phyloP scores from a whole-genome alignment of 2,888 invertebrate genomes.

The Eubasilissa splendida region DNA sequence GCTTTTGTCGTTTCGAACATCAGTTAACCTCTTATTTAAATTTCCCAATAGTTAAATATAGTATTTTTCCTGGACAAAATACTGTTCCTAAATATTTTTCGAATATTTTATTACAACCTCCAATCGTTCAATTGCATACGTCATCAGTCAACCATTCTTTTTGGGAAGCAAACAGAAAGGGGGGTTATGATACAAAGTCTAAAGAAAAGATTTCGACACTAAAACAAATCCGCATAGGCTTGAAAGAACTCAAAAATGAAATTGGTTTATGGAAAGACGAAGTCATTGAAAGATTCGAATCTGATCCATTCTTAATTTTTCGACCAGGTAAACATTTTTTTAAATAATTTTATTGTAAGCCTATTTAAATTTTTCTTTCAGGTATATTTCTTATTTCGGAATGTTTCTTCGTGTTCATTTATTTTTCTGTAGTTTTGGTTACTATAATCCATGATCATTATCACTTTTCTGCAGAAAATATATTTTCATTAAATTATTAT shows the following conservation, averaged over 20 bases:
- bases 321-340: constrained; percentile 28
- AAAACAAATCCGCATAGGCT: constrained; percentile 76
- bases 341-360: too few species aligned
- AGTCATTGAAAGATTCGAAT: constrained; percentile 75
- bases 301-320: constrained; percentile 73
- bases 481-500: too few species aligned
- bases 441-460: too few species aligned
- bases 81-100: neutral
- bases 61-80: constrained; percentile 8
- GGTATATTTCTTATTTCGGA: too few species aligned
- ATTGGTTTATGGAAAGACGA: constrained; percentile 78
- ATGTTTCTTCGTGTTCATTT: too few species aligned
- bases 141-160: constrained; percentile 64
- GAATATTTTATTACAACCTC: constrained; percentile 24
- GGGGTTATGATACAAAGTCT: constrained; percentile 71
- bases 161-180: constrained; percentile 75
- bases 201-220: constrained; percentile 67
- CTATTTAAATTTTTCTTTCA: too few species aligned
- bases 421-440: too few species aligned
- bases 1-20: constrained; percentile 26
- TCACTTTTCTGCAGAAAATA: too few species aligned
- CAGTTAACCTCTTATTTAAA: constrained; percentile 19
- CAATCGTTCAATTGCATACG: constrained; percentile 59
- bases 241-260: constrained; percentile 79
- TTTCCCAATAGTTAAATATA: constrained; percentile 6